These are phyloP conservation scores for Sphyrna mokarran DNA, from an alignment of 2,113 vertebrate species.

Conservation along the genomic window DNA sequence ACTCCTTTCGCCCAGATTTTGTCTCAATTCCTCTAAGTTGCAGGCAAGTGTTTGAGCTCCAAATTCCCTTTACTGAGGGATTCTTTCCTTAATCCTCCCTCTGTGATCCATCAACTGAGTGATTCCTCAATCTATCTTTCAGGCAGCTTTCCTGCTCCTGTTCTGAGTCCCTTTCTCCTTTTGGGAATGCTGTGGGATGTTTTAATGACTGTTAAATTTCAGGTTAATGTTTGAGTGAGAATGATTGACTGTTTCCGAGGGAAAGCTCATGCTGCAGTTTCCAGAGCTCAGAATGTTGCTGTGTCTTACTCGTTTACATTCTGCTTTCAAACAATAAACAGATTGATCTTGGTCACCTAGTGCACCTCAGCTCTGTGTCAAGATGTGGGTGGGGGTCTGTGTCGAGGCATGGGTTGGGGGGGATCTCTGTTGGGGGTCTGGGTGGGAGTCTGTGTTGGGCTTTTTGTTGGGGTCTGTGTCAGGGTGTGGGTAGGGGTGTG, in stretches of 20 bases:
- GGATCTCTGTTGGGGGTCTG: no score
- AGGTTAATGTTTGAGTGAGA: background rate
- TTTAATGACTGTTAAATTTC: background rate
- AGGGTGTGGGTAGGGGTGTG: background rate
- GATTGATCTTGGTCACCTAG: background rate
- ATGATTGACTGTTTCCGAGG: background rate
- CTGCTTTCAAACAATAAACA: background rate
- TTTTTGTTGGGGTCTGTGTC: background rate
- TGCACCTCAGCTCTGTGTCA: background rate
- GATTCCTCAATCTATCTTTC: no score
- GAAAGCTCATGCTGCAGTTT: background rate
- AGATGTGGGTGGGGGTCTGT: background rate
- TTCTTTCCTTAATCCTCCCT: no score
- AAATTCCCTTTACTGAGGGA: background rate
- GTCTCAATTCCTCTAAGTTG: no score
- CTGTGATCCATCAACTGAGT: no score
- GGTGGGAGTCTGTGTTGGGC: no score
- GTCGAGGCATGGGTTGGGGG: background rate
- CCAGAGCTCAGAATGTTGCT: background rate
- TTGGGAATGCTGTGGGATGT: background rate
- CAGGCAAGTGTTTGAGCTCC: no score
- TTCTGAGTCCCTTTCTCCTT: background rate
- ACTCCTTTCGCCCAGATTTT: no score
- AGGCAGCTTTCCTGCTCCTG: background rate
- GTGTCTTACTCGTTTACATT: background rate